phyloP scores from a whole-genome alignment of 2,888 invertebrate genomes.

The Noctua janthe region DNA sequence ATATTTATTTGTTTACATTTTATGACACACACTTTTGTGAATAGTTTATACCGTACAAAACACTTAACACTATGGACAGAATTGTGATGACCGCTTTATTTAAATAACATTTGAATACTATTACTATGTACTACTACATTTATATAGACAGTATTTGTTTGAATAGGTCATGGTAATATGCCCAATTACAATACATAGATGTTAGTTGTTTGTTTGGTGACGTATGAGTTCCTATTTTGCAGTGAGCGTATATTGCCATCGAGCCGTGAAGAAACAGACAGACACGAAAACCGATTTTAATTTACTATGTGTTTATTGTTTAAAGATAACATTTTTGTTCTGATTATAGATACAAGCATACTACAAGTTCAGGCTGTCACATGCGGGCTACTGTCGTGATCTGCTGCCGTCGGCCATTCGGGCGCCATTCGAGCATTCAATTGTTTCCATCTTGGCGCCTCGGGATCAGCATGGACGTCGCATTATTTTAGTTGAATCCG shows the following conservation, averaged over 20 bases:
- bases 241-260: background rate
- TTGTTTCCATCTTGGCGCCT: conserved; percentile 92
- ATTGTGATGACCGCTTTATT: conserved; percentile 10
- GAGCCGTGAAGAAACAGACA: background rate
- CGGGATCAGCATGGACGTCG: conserved; percentile 93
- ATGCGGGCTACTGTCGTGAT: conserved; percentile 91
- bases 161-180: conserved; percentile 17
- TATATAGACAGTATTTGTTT: background rate
- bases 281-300: background rate
- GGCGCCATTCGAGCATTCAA: conserved; percentile 91
- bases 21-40: background rate
- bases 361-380: conserved; percentile 92
- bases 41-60: background rate
- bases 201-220: background rate
- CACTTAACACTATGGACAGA: conserved; percentile 1
- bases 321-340: background rate
- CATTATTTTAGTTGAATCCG: conserved; percentile 92
- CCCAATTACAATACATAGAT: background rate
- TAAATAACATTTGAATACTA: conserved; percentile 18
- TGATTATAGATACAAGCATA: conserved; percentile 92
- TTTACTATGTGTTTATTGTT: background rate
- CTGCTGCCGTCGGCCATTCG: conserved; percentile 91
- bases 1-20: background rate
- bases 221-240: background rate
- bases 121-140: background rate